Evolutionary conservation across 2,888 invertebrate species (phyloP).

Genomic region (Cerceris ruficornis): DNA sequence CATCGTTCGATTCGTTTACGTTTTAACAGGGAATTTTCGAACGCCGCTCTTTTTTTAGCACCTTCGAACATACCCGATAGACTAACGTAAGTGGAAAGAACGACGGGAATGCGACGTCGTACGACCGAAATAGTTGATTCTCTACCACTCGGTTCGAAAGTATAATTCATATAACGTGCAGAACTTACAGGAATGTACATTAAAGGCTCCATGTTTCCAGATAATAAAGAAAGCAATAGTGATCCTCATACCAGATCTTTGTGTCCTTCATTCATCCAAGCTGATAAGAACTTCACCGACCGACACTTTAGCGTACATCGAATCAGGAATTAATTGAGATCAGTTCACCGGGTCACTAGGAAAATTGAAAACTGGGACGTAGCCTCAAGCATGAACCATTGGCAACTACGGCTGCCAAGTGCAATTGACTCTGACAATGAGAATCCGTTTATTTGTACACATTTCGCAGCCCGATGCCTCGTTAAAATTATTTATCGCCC

Average conservation of each 20-base stretch:
- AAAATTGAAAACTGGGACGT: conserved; percentile 48
- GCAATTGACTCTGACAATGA: conserved; percentile 66
- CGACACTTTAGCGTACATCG: not conserved
- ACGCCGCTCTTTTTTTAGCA: conserved; percentile 54
- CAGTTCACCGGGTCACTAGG: conserved; percentile 38
- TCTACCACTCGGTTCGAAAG: conserved; percentile 29
- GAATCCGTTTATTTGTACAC: conserved; percentile 44
- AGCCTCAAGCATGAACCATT: conserved; percentile 36
- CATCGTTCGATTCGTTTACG: conserved; percentile 16
- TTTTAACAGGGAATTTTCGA: conserved; percentile 23
- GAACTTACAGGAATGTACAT: not conserved
- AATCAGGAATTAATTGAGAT: conserved; percentile 14
- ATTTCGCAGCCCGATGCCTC: conserved; percentile 6
- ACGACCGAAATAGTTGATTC: conserved; percentile 65
- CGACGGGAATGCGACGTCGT: conserved; percentile 52
- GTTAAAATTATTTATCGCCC: not conserved
- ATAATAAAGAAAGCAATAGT: not conserved
- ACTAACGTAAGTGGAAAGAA: conserved; percentile 27
- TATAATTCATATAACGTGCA: conserved; percentile 1
- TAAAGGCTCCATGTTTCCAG: not conserved
- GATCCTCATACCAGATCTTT: not conserved
- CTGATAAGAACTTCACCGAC: not conserved
- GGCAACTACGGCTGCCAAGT: conserved; percentile 45
- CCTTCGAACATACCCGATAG: conserved; percentile 22
- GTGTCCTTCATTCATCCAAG: not conserved